phyloP scores from a whole-genome alignment of 1,140 invertebrate genomes.

The Ylistrum balloti region DNA sequence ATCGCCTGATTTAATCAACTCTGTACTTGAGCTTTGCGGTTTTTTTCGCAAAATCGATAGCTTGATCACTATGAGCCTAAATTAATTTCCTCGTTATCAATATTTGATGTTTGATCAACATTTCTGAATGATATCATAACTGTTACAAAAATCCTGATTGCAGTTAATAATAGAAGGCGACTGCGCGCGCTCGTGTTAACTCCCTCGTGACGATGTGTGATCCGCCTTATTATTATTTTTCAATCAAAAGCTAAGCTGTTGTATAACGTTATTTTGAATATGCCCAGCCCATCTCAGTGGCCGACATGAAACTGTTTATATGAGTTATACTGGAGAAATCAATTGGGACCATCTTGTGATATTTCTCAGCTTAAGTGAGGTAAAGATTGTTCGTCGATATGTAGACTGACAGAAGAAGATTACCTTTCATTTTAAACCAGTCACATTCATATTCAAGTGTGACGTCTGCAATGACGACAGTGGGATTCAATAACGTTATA shows the following conservation, averaged over 20 bases:
- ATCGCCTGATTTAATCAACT: not conserved
- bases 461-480: not conserved
- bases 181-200: not conserved
- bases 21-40: not conserved
- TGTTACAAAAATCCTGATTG: not conserved
- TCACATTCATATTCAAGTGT: not conserved
- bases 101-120: slow-evolving; percentile 7
- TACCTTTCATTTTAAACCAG: not conserved
- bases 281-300: not conserved
- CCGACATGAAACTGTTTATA: not conserved
- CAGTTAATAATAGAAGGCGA: not conserved
- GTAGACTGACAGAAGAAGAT: not conserved
- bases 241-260: not conserved
- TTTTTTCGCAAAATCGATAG: not conserved
- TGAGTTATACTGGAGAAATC: not conserved
- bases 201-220: not conserved
- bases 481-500: too few species aligned
- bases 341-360: not conserved
- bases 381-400: not conserved
- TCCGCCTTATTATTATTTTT: not conserved
- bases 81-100: slow-evolving; percentile 29
- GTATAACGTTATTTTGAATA: not conserved
- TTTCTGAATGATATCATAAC: not conserved
- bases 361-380: not conserved
- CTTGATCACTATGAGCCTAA: not conserved